Evolutionary conservation across 1,140 invertebrate species (phyloP).

Genomic region (Ylistrum balloti): DNA sequence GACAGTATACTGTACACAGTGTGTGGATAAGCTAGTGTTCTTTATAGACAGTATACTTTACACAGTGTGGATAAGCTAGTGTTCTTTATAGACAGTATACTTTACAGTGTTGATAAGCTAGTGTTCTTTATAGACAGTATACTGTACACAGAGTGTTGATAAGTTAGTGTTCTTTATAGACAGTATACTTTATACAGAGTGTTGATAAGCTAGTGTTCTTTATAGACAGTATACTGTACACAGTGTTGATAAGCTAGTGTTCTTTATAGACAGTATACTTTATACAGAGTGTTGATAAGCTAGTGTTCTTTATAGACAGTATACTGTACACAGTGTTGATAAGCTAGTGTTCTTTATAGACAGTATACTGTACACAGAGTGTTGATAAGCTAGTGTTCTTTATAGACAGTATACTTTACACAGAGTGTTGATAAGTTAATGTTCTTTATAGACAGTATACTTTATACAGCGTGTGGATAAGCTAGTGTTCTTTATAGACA

Average conservation of each 20-base stretch:
- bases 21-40: background rate
- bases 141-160: background rate
- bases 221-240: background rate
- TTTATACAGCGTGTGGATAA: background rate
- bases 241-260: background rate
- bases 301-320: background rate
- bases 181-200: background rate
- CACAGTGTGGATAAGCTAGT: background rate
- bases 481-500: background rate
- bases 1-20: background rate
- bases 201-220: background rate
- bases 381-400: background rate
- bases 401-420: background rate
- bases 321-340: background rate
- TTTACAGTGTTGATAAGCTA: background rate
- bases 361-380: background rate
- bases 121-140: background rate
- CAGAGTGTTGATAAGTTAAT: background rate
- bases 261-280: background rate
- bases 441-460: background rate
- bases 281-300: background rate
- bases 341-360: background rate
- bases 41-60: background rate
- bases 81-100: background rate
- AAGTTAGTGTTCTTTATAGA: background rate